Conservation (phyloP, 2,888 invertebrate genomes). For the Chirona hameri region DNA sequence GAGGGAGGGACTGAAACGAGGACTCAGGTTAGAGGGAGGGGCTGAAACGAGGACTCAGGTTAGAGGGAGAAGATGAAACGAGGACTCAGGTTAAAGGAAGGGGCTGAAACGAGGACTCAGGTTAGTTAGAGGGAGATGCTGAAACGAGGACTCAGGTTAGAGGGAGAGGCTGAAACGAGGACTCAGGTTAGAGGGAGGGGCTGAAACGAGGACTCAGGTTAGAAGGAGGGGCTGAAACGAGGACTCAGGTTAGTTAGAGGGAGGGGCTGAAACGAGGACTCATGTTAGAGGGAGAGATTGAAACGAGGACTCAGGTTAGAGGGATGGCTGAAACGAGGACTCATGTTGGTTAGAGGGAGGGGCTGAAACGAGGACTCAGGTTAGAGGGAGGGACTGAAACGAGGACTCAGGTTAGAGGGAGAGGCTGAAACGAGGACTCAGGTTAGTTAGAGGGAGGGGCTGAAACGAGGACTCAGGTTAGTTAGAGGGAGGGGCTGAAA, state of each 20-base stretch:
- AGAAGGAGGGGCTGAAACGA: background rate
- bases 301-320: slow-evolving; percentile 41
- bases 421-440: background rate
- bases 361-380: background rate
- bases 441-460: background rate
- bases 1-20: no score
- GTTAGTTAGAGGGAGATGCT: background rate
- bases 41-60: background rate
- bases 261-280: background rate
- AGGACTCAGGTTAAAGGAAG: background rate
- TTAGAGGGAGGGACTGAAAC: background rate
- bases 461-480: no score
- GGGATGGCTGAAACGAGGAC: slow-evolving; percentile 52
- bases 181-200: background rate
- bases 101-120: background rate
- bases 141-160: no score
- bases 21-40: no score
- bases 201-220: background rate
- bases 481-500: slow-evolving; percentile 56
- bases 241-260: background rate
- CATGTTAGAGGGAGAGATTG: background rate
- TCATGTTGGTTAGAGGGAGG: background rate
- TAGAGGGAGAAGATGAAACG: background rate
- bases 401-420: background rate
- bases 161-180: slow-evolving; percentile 53